phyloP scores from a whole-genome alignment of 2,888 invertebrate species.

The Tenthredo mesomela region DNA sequence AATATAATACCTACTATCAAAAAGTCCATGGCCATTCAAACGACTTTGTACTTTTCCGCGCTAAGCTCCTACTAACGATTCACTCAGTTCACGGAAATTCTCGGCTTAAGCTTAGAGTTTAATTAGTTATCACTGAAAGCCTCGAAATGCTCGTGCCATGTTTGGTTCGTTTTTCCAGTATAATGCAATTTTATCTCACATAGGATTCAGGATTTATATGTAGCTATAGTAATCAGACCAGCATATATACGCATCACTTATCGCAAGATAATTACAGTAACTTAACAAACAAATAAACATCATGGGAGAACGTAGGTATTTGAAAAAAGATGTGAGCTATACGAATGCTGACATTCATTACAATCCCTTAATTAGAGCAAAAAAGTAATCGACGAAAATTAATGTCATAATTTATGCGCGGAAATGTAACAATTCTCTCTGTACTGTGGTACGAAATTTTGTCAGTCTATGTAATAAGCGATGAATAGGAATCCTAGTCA shows the following conservation, averaged over 20 bases:
- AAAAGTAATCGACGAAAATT: not conserved
- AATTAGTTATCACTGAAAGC: conserved; percentile 42
- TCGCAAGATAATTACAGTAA: not conserved
- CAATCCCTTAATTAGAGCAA: not conserved
- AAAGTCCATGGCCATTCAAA: conserved; percentile 38
- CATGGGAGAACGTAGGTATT: not conserved
- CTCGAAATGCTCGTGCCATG: conserved; percentile 31
- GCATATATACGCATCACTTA: not conserved
- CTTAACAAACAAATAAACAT: not conserved
- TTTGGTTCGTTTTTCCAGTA: conserved; percentile 12
- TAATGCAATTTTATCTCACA: conserved; percentile 14
- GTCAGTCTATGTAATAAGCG: conserved; percentile 31
- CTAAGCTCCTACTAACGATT: conserved; percentile 44
- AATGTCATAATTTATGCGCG: not conserved
- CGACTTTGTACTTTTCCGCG: conserved; percentile 18
- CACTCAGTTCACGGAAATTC: conserved; percentile 27
- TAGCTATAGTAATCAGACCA: not conserved
- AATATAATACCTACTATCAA: conserved; percentile 42
- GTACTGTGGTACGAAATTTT: not conserved
- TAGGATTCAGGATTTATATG: not conserved
- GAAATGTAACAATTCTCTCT: not conserved
- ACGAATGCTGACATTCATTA: no score
- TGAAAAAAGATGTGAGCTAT: not conserved
- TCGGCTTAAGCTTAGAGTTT: conserved; percentile 38
- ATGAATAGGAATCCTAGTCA: conserved; percentile 43